Base-by-base conservation (phyloP, 2,797 vertebrate genomes). In the Prunella strophiata region DNA sequence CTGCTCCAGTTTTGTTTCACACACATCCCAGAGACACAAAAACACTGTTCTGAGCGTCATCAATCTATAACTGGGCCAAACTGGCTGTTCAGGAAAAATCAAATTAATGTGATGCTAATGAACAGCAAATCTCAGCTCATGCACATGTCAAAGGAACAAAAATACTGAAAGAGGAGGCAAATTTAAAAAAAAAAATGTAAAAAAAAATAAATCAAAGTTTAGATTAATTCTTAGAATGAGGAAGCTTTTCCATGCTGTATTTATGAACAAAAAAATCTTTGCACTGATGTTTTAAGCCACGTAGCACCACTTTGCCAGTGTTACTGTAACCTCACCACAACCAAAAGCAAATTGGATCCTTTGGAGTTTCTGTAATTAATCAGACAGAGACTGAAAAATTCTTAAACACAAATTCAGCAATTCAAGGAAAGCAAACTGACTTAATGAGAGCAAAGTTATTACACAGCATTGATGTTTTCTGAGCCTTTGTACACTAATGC, bases 251-350 rank as follows among this genome's bases (percentile, higher is more conserved):
- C 4, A 1, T 5, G 2, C 10, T 27, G 0, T 10, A 38, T 62
- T 30, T 52, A 29, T 40, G 21, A 58, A 72, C 42, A 73, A 50
- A 42, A 74, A 74, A 16, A 9, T 1, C 26, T 38, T 17, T 5
- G 52, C 42, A 15, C 2, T 1, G 36, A 14, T 10, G 15, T 52
- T n/a, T 52, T 29, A 26, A 25, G 47, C 16, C 6, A 34, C 0
- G 0, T 1, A 27, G 42, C 34, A 14, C 7, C 3, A 3, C 48
- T 65, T 6, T 10, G 8, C 9, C 38, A 12, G 6, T 2, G 10
- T 20, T 36, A 48, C 70, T 25, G 21, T 7, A 20, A 67, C 47
- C 58, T n/a, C 34, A 75, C n/a, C 25, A 18, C 2, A 54, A 42
- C 10, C 20, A 57, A 48, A 48, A 47, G 51, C 51, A 85, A 65